Evolutionary conservation across 2,888 invertebrate genomes (phyloP).

Genomic region (Philopedon plagiatum): DNA sequence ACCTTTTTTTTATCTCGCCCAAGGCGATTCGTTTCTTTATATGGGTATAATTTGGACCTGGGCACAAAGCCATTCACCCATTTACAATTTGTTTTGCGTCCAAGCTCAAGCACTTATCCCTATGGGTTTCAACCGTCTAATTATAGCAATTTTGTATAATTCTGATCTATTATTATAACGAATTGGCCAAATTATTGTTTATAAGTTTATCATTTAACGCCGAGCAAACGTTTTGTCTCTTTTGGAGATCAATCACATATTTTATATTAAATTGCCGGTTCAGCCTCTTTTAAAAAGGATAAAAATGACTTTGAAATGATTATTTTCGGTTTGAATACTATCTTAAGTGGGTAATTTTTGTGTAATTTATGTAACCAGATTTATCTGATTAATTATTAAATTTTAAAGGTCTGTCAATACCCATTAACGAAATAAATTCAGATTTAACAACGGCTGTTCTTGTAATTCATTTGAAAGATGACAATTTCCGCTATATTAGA

Average conservation of each 20-base stretch:
- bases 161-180: conserved; percentile 67
- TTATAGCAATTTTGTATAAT: conserved; percentile 69
- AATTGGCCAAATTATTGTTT: conserved; percentile 67
- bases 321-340: conserved; percentile 21
- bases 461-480: no score
- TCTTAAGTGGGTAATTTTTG: conserved; percentile 35
- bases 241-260: conserved; percentile 47
- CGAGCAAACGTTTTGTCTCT: conserved; percentile 44
- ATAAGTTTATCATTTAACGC: conserved; percentile 68
- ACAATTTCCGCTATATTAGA: no score
- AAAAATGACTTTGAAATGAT: conserved; percentile 32
- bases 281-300: conserved; percentile 35
- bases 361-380: conserved; percentile 32
- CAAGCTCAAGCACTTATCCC: conserved; percentile 60
- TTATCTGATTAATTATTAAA: conserved; percentile 21
- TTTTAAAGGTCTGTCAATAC: no score
- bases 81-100: conserved; percentile 69
- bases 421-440: no score
- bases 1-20: conserved; percentile 60
- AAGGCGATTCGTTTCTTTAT: conserved; percentile 49
- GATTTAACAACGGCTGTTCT: no score
- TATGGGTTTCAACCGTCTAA: conserved; percentile 65
- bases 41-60: conserved; percentile 63
- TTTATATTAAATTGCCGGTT: conserved; percentile 41
- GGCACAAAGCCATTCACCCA: conserved; percentile 60